Evolutionary conservation across 2,113 vertebrate genomes (phyloP).

Genomic region (Phyllostomus discolor): DNA sequence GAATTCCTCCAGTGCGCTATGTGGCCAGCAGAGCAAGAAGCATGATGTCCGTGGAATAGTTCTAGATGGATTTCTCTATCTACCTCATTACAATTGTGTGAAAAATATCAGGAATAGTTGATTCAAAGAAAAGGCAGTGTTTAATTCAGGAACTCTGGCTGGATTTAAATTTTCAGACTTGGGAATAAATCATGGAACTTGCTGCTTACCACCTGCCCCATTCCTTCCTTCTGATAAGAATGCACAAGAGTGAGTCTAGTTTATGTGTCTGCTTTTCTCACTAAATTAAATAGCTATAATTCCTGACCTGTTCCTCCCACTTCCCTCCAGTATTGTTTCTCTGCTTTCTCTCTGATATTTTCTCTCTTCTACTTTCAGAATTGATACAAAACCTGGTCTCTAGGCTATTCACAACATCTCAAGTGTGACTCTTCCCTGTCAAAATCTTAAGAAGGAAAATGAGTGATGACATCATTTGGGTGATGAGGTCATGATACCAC

Average conservation of each 20-base stretch:
- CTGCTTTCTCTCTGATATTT: not conserved
- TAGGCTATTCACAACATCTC: not conserved
- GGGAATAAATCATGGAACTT: not conserved
- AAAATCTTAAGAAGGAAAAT: constrained; percentile 49
- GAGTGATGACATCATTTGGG: not conserved
- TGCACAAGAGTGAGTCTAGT: not conserved
- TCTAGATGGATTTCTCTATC: not conserved
- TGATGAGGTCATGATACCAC: not conserved
- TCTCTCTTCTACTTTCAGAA: constrained; percentile 23
- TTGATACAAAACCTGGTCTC: constrained; percentile 18
- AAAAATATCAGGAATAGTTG: not conserved
- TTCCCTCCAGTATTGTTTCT: not conserved
- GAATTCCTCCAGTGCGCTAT: not conserved
- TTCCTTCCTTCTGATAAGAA: not conserved
- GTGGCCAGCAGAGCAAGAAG: not conserved
- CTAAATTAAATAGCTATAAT: constrained; percentile 14
- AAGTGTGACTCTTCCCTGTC: constrained; percentile 44
- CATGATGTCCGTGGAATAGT: not conserved
- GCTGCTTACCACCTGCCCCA: not conserved
- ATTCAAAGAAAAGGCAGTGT: not conserved
- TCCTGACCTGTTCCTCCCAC: not conserved
- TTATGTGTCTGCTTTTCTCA: not conserved
- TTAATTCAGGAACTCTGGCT: not conserved
- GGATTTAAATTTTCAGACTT: not conserved
- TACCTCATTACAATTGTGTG: not conserved